Evolutionary conservation across 2,113 vertebrate genomes (phyloP), one percentile per base, ranked within the genome.

Genomic region (Pelobates fuscus): DNA sequence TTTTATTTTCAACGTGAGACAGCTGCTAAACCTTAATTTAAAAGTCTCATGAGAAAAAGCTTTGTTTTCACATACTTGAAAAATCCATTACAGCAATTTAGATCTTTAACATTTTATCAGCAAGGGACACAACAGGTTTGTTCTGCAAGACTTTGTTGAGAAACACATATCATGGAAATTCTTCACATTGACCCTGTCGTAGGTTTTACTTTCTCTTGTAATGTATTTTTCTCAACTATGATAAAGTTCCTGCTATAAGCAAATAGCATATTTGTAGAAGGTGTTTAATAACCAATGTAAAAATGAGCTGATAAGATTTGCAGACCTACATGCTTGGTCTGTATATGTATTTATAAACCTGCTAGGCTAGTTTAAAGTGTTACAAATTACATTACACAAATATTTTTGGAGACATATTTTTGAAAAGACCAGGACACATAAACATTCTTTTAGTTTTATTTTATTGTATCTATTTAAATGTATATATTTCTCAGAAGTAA

Each of bases 81-180:
- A 72, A 72, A 72, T 72, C 70, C 70, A 72, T 72, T 72, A 72
- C 44, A 72, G 63, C 70, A 72, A 72, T 72, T 72, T 72, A 72
- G 70, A 72, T 72, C 60, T 63, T 72, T 64, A 72, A 72, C 70
- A 29, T 18, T 63, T 72, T 72, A 72, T 72, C 70, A 72, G 44
- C 70, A 72, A 72, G 70, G 60, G 70, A 63, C 59, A 72, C 59
- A 63, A 63, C 70, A 62, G 70, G 61, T 72, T 63, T 72, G 59
- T 72, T 63, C 59, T 72, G 20, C 46, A 59, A 52, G 70, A 49
- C 70, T 71, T 71, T 71, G 41, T 52, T 63, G n/a, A 20, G 21
- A n/a, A 54, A 63, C 52, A 64, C 70, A 32, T 43, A 52, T 30
- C 70, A 72, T 32, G 61, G 70, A 54, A 72, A 63, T 63, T 63